These are phyloP conservation scores for Lepus townsendii DNA, from an alignment of 2,797 vertebrate species.

Conservation along the genomic window DNA sequence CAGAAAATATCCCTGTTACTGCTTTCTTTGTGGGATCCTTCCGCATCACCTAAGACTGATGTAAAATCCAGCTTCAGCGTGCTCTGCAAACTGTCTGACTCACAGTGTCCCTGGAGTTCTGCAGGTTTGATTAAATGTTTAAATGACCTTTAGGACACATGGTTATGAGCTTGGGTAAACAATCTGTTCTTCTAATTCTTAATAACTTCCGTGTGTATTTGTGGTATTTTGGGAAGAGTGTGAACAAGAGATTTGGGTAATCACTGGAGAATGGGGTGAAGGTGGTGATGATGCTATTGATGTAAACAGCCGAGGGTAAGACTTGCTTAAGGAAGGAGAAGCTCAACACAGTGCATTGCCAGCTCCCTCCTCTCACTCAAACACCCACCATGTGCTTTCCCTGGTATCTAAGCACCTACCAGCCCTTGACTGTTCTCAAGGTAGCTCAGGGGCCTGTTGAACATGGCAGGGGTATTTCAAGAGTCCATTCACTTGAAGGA, in stretches of 20 bases:
- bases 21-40: background rate
- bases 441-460: background rate
- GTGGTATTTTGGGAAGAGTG: background rate
- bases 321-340: background rate
- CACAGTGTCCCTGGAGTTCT: background rate
- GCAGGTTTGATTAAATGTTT: slow-evolving; percentile 74
- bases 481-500: background rate
- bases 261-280: background rate
- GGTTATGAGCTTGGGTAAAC: slow-evolving; percentile 58
- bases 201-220: slow-evolving; percentile 69
- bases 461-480: background rate
- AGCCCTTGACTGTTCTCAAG: background rate
- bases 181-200: slow-evolving; percentile 62
- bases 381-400: background rate
- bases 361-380: background rate
- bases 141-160: slow-evolving; percentile 73
- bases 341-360: background rate
- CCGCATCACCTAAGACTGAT: background rate
- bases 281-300: background rate
- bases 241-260: background rate
- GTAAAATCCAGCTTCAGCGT: background rate
- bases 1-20: background rate
- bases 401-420: background rate
- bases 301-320: background rate
- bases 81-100: background rate